Percentiles rank a stretch among this genome's conserved stretches.
Evolutionary conservation across 2,113 vertebrate species (phyloP).

Genomic region (Glareola pratincola): DNA sequence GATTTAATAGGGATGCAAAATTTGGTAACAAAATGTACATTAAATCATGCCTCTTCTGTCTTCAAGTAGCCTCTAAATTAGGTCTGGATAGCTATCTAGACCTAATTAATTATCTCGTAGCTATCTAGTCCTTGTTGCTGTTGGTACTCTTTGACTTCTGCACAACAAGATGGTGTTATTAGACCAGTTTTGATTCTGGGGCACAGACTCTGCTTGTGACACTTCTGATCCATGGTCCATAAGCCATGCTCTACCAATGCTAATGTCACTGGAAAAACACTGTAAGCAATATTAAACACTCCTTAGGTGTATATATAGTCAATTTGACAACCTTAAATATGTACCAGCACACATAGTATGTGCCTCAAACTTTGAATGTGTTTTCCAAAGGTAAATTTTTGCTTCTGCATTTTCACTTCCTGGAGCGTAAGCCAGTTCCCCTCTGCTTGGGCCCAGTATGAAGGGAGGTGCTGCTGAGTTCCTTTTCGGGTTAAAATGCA

Average conservation of each 20-base stretch:
- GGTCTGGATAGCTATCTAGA: neutral
- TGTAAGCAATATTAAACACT: neutral
- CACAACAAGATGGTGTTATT: neutral
- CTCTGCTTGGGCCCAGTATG: too few relatives aligned
- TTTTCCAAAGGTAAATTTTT: neutral
- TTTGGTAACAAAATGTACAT: neutral
- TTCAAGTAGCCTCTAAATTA: neutral
- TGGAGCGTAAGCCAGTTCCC: rapidly evolving
- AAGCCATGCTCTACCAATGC: rapidly evolving
- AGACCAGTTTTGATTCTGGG: neutral
- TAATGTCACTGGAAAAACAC: rapidly evolving
- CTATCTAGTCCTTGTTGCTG: neutral
- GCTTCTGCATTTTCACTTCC: neutral
- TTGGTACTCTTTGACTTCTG: neutral
- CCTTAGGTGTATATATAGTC: rapidly evolving
- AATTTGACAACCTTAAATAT: rapidly evolving
- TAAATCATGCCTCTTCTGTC: neutral
- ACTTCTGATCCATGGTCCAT: rapidly evolving
- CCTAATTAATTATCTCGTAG: neutral
- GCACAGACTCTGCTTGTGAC: rapidly evolving
- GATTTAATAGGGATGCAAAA: neutral
- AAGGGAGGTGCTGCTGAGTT: neutral
- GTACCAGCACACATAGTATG: rapidly evolving
- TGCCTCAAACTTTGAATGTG: neutral
- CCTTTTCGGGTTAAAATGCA: neutral